phyloP scores from a whole-genome alignment of 2,888 invertebrate species.

The Drosophila borborema region DNA sequence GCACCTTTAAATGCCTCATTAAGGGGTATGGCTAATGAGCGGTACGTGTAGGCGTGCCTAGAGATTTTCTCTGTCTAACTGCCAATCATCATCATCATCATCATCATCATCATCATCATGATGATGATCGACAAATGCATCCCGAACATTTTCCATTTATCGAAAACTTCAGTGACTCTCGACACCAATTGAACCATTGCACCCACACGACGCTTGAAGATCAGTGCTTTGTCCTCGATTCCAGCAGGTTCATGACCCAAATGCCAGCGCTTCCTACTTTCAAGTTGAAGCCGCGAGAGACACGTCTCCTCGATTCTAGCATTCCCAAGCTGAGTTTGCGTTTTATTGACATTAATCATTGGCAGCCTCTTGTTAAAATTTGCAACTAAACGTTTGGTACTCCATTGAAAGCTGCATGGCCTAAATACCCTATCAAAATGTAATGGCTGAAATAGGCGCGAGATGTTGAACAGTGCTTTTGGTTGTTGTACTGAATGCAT shows the following conservation, averaged over 20 bases:
- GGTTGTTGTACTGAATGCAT: background rate
- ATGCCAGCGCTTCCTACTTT: conserved; percentile 25
- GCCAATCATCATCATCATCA: conserved; percentile 33
- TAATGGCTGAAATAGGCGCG: background rate
- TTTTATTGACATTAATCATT: conserved; percentile 80
- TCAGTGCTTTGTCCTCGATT: conserved; percentile 67
- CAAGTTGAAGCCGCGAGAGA: conserved; percentile 27
- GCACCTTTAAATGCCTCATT: conserved; percentile 54
- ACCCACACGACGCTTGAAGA: conserved; percentile 67
- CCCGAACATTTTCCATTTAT: conserved; percentile 52
- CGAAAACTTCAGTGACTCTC: conserved; percentile 29
- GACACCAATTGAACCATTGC: conserved; percentile 68
- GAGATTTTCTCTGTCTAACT: conserved; percentile 28
- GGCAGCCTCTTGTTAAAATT: conserved; percentile 72
- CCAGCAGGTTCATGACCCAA: conserved; percentile 70
- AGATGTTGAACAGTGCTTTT: no score
- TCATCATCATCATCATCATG: conserved; percentile 7
- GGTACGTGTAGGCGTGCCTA: conserved; percentile 44
- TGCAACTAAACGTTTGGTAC: conserved; percentile 60
- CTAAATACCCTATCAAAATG: conserved; percentile 19
- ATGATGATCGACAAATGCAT: conserved; percentile 30
- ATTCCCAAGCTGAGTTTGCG: conserved; percentile 51
- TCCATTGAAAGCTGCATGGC: conserved; percentile 36
- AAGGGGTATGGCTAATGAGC: conserved; percentile 55
- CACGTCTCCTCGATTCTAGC: conserved; percentile 21